phyloP scores from a whole-genome alignment of 2,888 invertebrate genomes.

The Argyresthia goedartella region DNA sequence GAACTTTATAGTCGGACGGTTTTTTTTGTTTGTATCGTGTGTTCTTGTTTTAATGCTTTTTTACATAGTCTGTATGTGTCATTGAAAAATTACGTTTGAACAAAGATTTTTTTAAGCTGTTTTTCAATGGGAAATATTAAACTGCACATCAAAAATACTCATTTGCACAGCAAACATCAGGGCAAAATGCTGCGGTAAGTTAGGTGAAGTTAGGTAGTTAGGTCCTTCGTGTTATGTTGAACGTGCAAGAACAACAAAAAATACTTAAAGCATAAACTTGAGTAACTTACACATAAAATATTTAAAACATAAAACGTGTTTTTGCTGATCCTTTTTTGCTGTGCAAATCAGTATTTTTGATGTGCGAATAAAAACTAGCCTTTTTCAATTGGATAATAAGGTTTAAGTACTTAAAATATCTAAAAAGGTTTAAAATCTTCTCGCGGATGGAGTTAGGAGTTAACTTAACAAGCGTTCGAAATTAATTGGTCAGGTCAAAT shows the following conservation, averaged over 20 bases:
- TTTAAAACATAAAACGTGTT: no score
- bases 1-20: background rate
- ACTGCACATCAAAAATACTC: no score
- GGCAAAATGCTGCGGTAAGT: no score
- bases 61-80: background rate
- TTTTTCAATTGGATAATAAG: background rate
- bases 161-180: no score
- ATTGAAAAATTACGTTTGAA: background rate
- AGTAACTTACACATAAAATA: no score
- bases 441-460: background rate
- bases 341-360: background rate
- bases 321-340: background rate
- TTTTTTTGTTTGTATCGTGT: no score
- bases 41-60: background rate
- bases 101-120: background rate
- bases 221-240: no score
- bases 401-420: background rate
- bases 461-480: background rate
- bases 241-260: no score
- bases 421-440: background rate
- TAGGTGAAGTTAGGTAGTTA: no score
- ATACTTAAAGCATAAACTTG: no score
- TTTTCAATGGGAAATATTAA: no score
- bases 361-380: no score
- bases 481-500: background rate